Evolutionary conservation across 1,140 invertebrate species (phyloP).

Genomic region (Dermatophagoides farinae): DNA sequence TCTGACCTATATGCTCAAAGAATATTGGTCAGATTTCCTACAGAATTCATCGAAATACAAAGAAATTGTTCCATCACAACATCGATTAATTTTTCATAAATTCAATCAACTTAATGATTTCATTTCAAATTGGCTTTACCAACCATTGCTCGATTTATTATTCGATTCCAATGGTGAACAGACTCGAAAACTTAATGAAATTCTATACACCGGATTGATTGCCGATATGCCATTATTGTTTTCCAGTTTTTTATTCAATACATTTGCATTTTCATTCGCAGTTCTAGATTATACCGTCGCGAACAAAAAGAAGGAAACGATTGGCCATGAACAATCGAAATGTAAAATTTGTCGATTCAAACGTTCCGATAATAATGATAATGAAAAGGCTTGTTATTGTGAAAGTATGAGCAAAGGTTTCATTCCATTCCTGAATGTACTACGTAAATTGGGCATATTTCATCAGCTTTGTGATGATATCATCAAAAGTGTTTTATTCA

Average conservation of each 20-base stretch:
- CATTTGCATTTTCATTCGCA: constrained; percentile 4
- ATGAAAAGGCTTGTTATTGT: not conserved
- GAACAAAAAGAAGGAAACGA: not conserved
- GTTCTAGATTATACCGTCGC: not conserved
- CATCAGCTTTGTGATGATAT: constrained; percentile 10
- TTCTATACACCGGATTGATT: not conserved
- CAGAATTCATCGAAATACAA: not conserved
- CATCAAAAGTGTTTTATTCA: constrained; percentile 9
- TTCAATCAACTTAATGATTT: not conserved
- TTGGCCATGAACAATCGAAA: not conserved
- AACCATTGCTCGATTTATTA: not conserved
- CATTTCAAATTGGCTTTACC: not conserved
- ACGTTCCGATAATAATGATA: not conserved
- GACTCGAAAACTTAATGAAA: not conserved
- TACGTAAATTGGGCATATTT: constrained; percentile 8
- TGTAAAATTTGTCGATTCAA: not conserved
- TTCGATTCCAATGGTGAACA: not conserved
- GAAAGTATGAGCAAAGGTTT: not conserved
- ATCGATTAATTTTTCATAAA: not conserved
- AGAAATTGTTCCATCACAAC: not conserved
- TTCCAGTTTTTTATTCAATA: constrained; percentile 1
- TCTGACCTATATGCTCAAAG: not conserved
- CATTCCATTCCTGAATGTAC: not conserved
- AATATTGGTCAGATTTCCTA: not conserved
- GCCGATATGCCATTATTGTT: constrained; percentile 5